These are phyloP conservation scores for Entomobrya proxima DNA, from an alignment of 2,888 invertebrate genomes.

Conservation along the genomic window DNA sequence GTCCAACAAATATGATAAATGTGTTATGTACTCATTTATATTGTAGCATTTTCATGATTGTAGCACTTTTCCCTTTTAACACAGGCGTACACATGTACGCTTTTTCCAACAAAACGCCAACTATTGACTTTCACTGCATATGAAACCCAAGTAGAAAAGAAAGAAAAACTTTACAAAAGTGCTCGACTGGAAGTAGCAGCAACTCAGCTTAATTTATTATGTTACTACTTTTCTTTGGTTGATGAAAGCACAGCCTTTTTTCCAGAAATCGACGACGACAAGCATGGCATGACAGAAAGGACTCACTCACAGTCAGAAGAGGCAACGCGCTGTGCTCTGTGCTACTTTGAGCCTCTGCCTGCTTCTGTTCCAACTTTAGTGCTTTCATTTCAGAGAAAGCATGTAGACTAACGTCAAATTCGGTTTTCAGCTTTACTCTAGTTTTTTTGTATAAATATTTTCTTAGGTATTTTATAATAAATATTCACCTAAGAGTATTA, in stretches of 20 bases:
- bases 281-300: too few species aligned
- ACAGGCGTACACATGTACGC: neutral
- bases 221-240: neutral
- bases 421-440: neutral
- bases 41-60: neutral
- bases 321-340: too few species aligned
- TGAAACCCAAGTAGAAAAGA: neutral
- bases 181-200: neutral
- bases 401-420: neutral
- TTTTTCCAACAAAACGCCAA: neutral
- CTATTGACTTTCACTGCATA: conserved; percentile 52
- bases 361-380: too few species aligned
- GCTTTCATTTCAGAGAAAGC: too few species aligned
- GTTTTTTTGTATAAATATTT: neutral
- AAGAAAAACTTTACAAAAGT: neutral
- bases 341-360: too few species aligned
- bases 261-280: too few species aligned
- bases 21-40: conserved; percentile 10
- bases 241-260: neutral
- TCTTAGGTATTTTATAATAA: neutral
- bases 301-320: too few species aligned
- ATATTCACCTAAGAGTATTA: neutral
- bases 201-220: too few species aligned
- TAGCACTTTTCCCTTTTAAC: neutral
- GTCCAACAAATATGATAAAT: neutral